Base-by-base conservation (phyloP, 2,888 invertebrate genomes). In the Congeria kusceri region DNA sequence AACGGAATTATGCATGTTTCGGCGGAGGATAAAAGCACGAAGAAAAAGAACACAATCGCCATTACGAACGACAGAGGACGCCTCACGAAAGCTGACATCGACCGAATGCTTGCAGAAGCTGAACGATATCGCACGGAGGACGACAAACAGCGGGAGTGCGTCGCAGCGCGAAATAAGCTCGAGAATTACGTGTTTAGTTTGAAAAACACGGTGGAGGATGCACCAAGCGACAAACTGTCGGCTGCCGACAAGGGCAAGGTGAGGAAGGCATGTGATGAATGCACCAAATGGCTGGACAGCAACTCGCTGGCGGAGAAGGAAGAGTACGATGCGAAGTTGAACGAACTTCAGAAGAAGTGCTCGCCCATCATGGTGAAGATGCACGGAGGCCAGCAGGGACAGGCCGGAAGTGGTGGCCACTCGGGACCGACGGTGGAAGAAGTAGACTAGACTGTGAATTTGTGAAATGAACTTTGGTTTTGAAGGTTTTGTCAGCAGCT, bases 21-120 rank as follows among this genome's bases (percentile, higher is more conserved):
- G 0, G 93, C 93, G 7, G 84, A 85, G 93, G 97, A 97, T 88
- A 95, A 95, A 87, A 96, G 96, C 84, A 96, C 97, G 0, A 97
- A 97, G 0, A 96, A 95, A 73, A 95, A 95, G 0, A 96, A 97
- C 91, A 95, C 96, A 88, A 97, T 97, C 83, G 97, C 96, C 32
- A 97, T 97, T 73, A 96, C 96, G 4, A 97, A 97, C 89, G 97
- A 97, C 91, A 97, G 96, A 90, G 97, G 97, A 0, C 91, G 47
- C 96, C 94, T 97, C 9, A 96, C 96, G 73, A 97, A 97, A 92
- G 96, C 95, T 18, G 97, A 98, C 67, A 97, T 98, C 71, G 97
- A 98, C 88, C 95, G 96, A 84, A 97, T 93, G 92, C 87, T 92
- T 15, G 77, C 83, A 25, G 92, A 92, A 2, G 92, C 92, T 5